Evolutionary conservation across 2,888 invertebrate species (phyloP), one percentile per base, ranked within the genome.

Genomic region (Euphydryas editha): DNA sequence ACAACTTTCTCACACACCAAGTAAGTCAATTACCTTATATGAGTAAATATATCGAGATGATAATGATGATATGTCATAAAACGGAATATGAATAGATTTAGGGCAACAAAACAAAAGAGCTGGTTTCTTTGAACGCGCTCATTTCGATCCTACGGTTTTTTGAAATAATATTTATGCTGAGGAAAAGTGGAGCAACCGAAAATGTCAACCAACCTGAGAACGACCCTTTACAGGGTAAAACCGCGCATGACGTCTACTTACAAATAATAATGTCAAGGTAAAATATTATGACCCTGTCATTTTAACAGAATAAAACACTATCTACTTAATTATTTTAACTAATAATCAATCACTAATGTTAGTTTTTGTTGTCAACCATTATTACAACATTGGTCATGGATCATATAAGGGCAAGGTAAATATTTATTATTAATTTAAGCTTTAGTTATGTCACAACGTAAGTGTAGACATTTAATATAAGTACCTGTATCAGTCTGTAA

Each of bases 321-420:
- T 54, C 10, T 5, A 10, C 3, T 10, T 11, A 8, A 24, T 15
- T 24, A 10, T 51, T 6, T 18, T 13, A 44, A 17, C 18, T n/a
- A n/a, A n/a, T 47, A 20, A 47, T 47, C 18, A 20, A 18, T 47
- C 7, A 30, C 17, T 36, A 54, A 36, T 17, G 17, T 54, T 4
- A 36, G 17, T 36, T 54, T 30, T 54, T 36, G 54, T 8, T 30
- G n/a, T 54, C 30, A 10, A n/a, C n/a, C 10, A 54, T 54, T 54
- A 17, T 36, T 36, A 36, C 7, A 2, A 2, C 30, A 36, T 54
- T 36, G 10, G 54, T 36, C 30, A 10, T 17, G 17, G 24, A 1
- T 24, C 51, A n/a, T 24, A 24, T 24, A 15, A 24, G 24, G 24
- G 7, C 24, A 51, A 51, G 51, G 30, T 8, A 1, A 47, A 24